phyloP scores from a whole-genome alignment of 2,113 vertebrate genomes.

The Cyphomyrus discorhynchus region DNA sequence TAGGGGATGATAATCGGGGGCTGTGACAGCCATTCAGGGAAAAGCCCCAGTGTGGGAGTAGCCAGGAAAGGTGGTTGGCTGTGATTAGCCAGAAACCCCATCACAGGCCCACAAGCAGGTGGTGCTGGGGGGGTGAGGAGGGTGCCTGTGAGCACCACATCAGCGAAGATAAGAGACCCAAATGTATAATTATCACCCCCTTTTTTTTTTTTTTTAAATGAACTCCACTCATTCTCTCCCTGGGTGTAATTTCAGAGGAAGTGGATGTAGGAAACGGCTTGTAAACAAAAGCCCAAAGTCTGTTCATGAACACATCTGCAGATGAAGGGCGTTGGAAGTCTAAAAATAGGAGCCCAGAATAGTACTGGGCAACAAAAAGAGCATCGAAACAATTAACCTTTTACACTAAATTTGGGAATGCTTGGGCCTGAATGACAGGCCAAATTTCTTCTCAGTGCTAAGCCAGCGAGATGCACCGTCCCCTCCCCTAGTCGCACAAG shows the following conservation, averaged over 20 bases:
- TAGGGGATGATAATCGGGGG: neutral
- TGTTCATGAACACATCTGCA: neutral
- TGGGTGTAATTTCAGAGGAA: neutral
- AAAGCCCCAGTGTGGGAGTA: neutral
- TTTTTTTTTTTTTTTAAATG: neutral
- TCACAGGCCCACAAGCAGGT: neutral
- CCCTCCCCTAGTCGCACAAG: neutral
- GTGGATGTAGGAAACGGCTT: neutral
- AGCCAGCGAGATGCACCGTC: neutral
- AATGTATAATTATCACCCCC: neutral
- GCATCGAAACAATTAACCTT: neutral
- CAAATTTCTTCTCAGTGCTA: neutral
- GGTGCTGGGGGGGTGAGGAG: neutral
- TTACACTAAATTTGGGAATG: neutral
- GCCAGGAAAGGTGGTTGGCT: neutral
- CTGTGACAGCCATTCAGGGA: neutral
- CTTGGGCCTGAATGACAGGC: neutral
- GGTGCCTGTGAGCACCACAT: neutral
- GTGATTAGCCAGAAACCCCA: conserved; percentile 4
- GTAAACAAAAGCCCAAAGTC: conserved; percentile 1
- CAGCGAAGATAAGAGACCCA: neutral
- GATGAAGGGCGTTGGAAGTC: neutral
- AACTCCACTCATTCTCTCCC: neutral
- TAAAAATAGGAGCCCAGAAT: neutral
- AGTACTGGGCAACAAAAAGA: neutral